Percentiles rank a stretch among this genome's conserved stretches.
Conservation (phyloP, 2,113 vertebrate species). For the Notothenia coriiceps region DNA sequence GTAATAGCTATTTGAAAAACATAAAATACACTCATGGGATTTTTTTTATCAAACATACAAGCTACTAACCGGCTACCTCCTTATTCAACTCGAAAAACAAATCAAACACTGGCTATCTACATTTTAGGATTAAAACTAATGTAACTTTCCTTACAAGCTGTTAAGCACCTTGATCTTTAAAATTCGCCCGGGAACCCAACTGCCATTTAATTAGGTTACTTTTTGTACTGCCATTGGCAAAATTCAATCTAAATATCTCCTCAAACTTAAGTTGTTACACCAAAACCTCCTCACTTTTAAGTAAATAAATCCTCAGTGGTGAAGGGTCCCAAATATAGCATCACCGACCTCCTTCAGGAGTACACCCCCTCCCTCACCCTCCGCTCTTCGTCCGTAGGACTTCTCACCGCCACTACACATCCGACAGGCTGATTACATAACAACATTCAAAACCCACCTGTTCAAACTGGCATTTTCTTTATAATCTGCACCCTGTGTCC, state of each 20-base stretch:
- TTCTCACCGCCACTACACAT: no score
- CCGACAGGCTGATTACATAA: no score
- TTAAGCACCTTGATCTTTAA: conserved; percentile 44
- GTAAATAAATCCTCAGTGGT: not conserved
- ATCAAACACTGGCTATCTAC: not conserved
- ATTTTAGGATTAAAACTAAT: conserved; percentile 15
- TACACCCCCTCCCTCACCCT: no score
- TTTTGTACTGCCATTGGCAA: conserved; percentile 10
- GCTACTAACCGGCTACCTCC: not conserved
- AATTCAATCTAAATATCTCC: conserved; percentile 13
- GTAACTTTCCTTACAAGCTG: conserved; percentile 21
- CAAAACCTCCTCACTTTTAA: conserved; percentile 5
- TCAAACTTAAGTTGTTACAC: conserved; percentile 2
- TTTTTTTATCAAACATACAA: conserved; percentile 9
- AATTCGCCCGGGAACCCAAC: not conserved
- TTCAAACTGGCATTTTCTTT: no score
- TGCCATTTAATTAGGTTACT: conserved; percentile 18
- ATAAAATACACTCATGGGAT: not conserved
- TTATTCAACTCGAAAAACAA: conserved; percentile 9
- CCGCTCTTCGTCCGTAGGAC: no score
- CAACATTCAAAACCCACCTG: no score
- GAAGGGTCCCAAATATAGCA: not conserved
- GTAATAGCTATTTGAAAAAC: not conserved
- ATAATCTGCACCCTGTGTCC: no score
- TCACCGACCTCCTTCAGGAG: no score